phyloP scores from a whole-genome alignment of 1,140 invertebrate genomes.

The Liolophura sinensis region DNA sequence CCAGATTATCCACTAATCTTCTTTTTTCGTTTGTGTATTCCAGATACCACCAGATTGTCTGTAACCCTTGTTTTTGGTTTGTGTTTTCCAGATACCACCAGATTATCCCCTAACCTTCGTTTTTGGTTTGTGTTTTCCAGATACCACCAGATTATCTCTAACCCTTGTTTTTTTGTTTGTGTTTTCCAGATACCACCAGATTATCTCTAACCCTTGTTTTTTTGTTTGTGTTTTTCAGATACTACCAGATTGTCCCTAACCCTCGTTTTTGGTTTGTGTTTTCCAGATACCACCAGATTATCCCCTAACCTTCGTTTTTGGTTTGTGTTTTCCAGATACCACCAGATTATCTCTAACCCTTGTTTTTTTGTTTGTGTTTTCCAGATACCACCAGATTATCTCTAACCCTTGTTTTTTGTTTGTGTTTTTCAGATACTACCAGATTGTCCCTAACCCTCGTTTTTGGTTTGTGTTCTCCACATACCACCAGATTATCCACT shows the following conservation, averaged over 20 bases:
- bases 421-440: not conserved
- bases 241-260: constrained; percentile 43
- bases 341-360: too few species aligned
- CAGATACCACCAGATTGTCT: constrained; percentile 59
- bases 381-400: too few species aligned
- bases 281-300: constrained; percentile 50
- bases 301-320: too few species aligned
- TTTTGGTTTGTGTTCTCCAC: not conserved
- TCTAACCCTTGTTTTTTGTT: too few species aligned
- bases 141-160: too few species aligned
- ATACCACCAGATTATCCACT: not conserved
- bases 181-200: constrained; percentile 64
- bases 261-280: not conserved
- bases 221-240: constrained; percentile 48
- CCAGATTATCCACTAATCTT: not conserved
- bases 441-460: not conserved
- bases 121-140: too few species aligned
- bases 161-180: too few species aligned
- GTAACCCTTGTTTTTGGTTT: not conserved
- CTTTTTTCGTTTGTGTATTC: constrained; percentile 8
- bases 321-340: too few species aligned
- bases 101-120: too few species aligned
- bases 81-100: constrained; percentile 62
- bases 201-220: too few species aligned
- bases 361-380: too few species aligned